A percentile compares a stretch with the other conserved stretches of the same genome.
These are phyloP conservation scores for Todus mexicanus DNA, from an alignment of 2,797 vertebrate species.

Conservation along the genomic window DNA sequence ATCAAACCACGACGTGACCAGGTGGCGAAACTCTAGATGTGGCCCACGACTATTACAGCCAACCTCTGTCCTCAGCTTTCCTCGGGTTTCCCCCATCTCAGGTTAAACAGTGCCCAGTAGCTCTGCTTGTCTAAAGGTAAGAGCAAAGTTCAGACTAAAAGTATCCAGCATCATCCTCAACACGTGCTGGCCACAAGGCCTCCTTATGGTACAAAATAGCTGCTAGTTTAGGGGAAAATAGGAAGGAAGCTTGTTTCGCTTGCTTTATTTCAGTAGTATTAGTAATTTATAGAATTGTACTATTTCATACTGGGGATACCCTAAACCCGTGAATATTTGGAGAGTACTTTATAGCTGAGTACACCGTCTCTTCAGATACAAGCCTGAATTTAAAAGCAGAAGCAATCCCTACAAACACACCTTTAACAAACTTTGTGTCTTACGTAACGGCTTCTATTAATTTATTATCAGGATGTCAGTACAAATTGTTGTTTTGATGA, in stretches of 20 bases:
- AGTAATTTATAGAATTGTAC: background rate
- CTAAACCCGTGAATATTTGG: background rate
- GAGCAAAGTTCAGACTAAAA: background rate
- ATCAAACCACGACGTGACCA: background rate
- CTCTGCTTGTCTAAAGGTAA: background rate
- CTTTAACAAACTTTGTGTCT: background rate
- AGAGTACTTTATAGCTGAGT: background rate
- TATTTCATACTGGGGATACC: background rate
- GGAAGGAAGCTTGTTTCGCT: background rate
- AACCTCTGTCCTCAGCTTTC: background rate
- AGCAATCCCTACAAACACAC: background rate
- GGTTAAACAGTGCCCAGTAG: background rate
- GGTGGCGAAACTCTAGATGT: background rate
- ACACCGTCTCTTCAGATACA: background rate
- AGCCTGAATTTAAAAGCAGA: background rate
- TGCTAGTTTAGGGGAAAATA: background rate
- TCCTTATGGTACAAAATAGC: background rate
- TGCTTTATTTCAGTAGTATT: background rate
- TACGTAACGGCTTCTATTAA: background rate
- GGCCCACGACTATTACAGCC: background rate
- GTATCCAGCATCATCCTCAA: background rate
- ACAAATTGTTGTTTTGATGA: constrained; percentile 32
- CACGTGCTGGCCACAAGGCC: background rate
- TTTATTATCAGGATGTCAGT: constrained; percentile 41
- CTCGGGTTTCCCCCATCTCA: background rate